Conservation (phyloP, 1,140 invertebrate species). For the Leptopilina clavipes region DNA sequence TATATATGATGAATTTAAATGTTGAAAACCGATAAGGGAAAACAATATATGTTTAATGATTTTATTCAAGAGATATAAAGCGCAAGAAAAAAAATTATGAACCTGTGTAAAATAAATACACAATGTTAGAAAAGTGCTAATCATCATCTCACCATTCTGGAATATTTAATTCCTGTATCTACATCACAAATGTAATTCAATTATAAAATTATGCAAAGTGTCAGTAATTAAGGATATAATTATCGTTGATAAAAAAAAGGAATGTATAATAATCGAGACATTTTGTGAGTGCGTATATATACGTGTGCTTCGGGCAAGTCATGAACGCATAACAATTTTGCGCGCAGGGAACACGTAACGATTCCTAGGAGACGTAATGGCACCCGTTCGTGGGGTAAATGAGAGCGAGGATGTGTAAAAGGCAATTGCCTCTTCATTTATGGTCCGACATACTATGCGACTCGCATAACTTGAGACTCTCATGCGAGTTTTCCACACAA, state of each 20-base stretch:
- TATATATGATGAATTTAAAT: constrained; percentile 7
- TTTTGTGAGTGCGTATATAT: neutral
- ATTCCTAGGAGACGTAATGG: constrained; percentile 67
- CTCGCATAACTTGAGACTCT: constrained; percentile 56
- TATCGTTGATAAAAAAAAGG: constrained; percentile 3
- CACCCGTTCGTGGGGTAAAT: constrained; percentile 57
- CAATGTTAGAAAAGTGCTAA: constrained; percentile 16
- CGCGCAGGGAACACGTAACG: constrained; percentile 42
- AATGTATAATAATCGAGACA: constrained; percentile 31
- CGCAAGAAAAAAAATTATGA: neutral
- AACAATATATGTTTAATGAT: neutral
- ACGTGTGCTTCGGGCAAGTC: neutral
- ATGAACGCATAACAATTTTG: constrained; percentile 31
- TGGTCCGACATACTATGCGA: constrained; percentile 65
- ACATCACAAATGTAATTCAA: constrained; percentile 19
- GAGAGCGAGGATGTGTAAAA: constrained; percentile 72
- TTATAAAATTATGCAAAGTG: constrained; percentile 32
- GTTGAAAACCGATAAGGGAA: neutral
- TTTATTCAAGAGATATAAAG: neutral
- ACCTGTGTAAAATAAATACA: neutral
- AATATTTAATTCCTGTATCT: neutral
- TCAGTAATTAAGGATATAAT: constrained; percentile 29
- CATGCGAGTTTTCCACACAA: constrained; percentile 49
- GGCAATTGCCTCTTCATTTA: constrained; percentile 70
- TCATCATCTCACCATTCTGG: neutral